Conservation (phyloP, 2,888 invertebrate genomes). For the Polyommatus icarus region DNA sequence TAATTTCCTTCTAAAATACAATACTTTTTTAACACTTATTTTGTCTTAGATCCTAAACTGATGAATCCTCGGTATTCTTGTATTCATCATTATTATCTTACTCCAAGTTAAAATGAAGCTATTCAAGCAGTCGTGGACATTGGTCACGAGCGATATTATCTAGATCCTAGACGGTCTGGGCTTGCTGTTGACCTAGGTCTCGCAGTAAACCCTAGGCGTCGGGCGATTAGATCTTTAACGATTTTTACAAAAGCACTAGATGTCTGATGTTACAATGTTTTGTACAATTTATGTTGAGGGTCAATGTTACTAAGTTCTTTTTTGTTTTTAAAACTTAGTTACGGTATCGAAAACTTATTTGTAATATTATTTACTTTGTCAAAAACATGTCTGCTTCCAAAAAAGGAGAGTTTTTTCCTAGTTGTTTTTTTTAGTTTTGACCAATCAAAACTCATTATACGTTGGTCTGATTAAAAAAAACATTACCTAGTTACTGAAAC, state of each 20-base stretch:
- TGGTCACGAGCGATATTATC: conserved; percentile 69
- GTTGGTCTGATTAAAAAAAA: too few relatives aligned
- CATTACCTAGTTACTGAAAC: too few relatives aligned
- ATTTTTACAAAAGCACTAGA: conserved; percentile 29
- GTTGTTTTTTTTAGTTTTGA: too few relatives aligned
- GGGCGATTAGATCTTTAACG: conserved; percentile 37
- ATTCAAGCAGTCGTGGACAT: conserved; percentile 60
- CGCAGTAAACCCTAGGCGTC: conserved; percentile 39
- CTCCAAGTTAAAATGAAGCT: conserved; percentile 57
- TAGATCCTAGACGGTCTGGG: conserved; percentile 47
- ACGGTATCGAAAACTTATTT: too few relatives aligned
- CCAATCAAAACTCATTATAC: too few relatives aligned
- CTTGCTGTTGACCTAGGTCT: conserved; percentile 39
- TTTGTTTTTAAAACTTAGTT: background rate
- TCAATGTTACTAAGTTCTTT: background rate
- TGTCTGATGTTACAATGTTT: conserved; percentile 11
- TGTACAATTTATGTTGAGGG: background rate
- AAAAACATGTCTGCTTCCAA: too few relatives aligned
- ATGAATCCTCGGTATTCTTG: background rate
- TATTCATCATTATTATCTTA: conserved; percentile 8
- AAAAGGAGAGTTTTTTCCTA: too few relatives aligned
- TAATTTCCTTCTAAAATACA: too few relatives aligned
- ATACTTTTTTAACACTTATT: background rate
- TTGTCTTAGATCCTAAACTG: background rate
- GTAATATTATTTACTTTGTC: too few relatives aligned